Percentiles rank a stretch among this genome's conserved stretches.
Conservation (phyloP, 2,113 vertebrate genomes). For the Anoura caudifer region DNA sequence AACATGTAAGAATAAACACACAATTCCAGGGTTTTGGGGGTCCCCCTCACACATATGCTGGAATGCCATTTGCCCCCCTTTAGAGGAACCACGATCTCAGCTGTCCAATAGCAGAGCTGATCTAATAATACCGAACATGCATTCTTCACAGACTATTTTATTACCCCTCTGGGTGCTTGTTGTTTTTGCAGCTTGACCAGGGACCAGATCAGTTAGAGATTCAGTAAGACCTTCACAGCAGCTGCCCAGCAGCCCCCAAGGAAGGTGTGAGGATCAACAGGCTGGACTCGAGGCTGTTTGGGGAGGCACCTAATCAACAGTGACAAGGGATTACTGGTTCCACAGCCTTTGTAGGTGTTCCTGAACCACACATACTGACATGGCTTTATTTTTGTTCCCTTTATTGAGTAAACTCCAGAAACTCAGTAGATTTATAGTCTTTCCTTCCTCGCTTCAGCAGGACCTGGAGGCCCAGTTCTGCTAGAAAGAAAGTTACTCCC, state of each 20-base stretch:
- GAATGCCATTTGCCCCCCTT: background rate
- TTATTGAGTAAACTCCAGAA: conserved; percentile 81
- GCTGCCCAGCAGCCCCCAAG: conserved; percentile 77
- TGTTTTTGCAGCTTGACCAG: conserved; percentile 72
- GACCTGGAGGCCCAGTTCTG: background rate
- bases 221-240: conserved; percentile 80
- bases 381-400: conserved; percentile 84
- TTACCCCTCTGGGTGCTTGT: conserved; percentile 63
- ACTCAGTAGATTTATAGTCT: conserved; percentile 75
- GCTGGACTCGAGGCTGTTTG: conserved; percentile 17
- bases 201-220: conserved; percentile 69
- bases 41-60: background rate
- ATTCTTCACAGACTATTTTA: conserved; percentile 74
- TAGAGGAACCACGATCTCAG: background rate
- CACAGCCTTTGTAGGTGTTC: conserved; percentile 77
- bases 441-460: conserved; percentile 6
- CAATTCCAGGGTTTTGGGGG: too few relatives aligned
- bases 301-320: conserved; percentile 83
- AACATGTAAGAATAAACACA: too few relatives aligned
- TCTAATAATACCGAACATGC: conserved; percentile 59
- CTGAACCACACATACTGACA: conserved; percentile 76
- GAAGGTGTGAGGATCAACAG: conserved; percentile 84
- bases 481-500: background rate
- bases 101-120: background rate
- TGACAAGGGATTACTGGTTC: conserved; percentile 81